Evolutionary conservation across 2,797 vertebrate genomes (phyloP), one percentile per base, ranked within the genome.

Genomic region (Cossypha niveicapilla): DNA sequence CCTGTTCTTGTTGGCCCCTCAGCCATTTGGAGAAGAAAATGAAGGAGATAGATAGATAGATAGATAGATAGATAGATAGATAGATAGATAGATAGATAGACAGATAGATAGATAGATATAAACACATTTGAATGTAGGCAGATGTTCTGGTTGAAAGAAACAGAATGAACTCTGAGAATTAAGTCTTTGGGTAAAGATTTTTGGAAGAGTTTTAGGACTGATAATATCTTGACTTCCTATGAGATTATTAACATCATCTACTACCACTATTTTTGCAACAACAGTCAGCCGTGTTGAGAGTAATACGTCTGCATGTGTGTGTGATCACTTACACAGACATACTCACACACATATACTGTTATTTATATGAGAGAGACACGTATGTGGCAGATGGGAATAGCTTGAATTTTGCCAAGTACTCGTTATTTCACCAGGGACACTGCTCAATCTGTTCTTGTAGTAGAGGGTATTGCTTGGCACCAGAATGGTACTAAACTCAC

Each of bases 341-440:
- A 1, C 1, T 11, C 6, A 19, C 37, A 45, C 5, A 15, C 30
- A 42, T 1, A 47, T 13, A 28, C 7, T 18, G 1, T 35, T 56
- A 57, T 10, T 8, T 45, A 10, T 42, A 35, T 32, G 11, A 74
- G 45, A 47, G 23, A 37, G 24, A 8, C 10, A 71, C 0, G 0
- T 13, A 18, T 34, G 14, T 41, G 47, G 34, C 68, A 88, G 42
- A 81, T 53, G 23, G 28, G 9, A n/a, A 11, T 57, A 73, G 17
- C 30, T 41, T 72, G 39, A 72, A 57, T 81, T 93, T 77, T 88
- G 25, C 24, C 2, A 1, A 62, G 7, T 62, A 41, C 13, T 22
- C 0, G 0, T 50, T 56, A 27, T 58, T 84, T 78, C 27, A 44
- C 19, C 72, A 24, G 9, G 6, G 35, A 9, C 2, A 11, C 27